Conservation (phyloP, 2,113 vertebrate genomes). For the Narcine bancroftii region DNA sequence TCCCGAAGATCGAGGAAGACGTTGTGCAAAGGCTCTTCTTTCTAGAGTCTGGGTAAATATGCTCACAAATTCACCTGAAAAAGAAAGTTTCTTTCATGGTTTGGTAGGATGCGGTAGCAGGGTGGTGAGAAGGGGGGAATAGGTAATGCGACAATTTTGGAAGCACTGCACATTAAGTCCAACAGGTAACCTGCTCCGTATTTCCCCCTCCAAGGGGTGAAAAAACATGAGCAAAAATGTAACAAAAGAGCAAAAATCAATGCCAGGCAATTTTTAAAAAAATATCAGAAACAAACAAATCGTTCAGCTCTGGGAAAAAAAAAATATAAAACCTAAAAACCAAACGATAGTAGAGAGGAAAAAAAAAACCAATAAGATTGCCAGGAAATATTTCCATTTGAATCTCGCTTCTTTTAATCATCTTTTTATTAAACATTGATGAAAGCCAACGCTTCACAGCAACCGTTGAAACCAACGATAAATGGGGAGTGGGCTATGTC, state of each 20-base stretch:
- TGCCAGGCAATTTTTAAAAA: neutral
- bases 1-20: too few species aligned
- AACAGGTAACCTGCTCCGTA: neutral
- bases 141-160: neutral
- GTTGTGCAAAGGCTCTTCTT: neutral
- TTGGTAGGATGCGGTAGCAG: neutral
- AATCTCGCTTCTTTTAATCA: neutral
- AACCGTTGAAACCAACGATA: neutral
- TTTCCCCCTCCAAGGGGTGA: neutral
- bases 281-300: conserved; percentile 5
- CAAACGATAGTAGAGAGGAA: neutral
- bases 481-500: neutral
- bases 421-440: conserved; percentile 30
- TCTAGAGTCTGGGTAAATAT: neutral
- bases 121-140: neutral
- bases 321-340: neutral
- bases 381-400: conserved; percentile 1
- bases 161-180: neutral
- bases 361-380: neutral
- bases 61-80: neutral
- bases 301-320: neutral
- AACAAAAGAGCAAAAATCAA: neutral
- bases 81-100: too few species aligned
- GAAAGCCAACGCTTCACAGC: neutral
- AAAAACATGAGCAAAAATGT: neutral